Conservation (phyloP, 2,888 invertebrate genomes). For the Lasiommata megera region DNA sequence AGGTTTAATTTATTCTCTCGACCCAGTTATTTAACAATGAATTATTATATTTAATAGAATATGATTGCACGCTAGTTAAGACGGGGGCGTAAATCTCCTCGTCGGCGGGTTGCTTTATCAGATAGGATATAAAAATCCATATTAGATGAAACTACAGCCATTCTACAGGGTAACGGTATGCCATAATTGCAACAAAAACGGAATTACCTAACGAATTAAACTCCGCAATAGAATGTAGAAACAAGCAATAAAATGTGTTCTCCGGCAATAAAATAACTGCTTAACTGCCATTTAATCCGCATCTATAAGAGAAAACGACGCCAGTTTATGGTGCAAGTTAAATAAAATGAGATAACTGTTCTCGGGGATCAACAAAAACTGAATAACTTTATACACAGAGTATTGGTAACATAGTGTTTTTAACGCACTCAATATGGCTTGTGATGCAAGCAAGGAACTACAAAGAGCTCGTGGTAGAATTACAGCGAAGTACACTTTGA, state of each 20-base stretch:
- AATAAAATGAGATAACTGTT: constrained; percentile 6
- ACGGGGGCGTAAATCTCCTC: background rate
- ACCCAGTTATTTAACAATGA: too few relatives aligned
- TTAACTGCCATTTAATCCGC: constrained; percentile 18
- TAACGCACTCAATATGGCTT: too few relatives aligned
- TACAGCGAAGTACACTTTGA: too few relatives aligned
- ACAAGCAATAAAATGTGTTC: constrained; percentile 25
- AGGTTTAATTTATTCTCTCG: too few relatives aligned
- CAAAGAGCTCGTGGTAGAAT: too few relatives aligned
- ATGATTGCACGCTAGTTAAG: too few relatives aligned
- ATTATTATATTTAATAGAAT: too few relatives aligned
- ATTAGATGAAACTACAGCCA: constrained; percentile 28
- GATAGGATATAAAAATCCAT: constrained; percentile 46
- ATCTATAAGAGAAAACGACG: constrained; percentile 4
- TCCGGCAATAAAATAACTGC: constrained; percentile 15
- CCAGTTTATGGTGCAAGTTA: constrained; percentile 1
- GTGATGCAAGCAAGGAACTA: too few relatives aligned
- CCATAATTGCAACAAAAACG: constrained; percentile 57
- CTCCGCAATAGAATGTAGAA: constrained; percentile 28
- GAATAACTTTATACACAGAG: background rate
- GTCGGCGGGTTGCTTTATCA: background rate
- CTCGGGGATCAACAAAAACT: background rate
- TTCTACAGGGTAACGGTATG: constrained; percentile 41
- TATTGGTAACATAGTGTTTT: background rate
- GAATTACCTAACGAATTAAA: constrained; percentile 31